Evolutionary conservation across 1,140 invertebrate species (phyloP), one percentile per base, ranked within the genome.

Genomic region (Ips nitidus): DNA sequence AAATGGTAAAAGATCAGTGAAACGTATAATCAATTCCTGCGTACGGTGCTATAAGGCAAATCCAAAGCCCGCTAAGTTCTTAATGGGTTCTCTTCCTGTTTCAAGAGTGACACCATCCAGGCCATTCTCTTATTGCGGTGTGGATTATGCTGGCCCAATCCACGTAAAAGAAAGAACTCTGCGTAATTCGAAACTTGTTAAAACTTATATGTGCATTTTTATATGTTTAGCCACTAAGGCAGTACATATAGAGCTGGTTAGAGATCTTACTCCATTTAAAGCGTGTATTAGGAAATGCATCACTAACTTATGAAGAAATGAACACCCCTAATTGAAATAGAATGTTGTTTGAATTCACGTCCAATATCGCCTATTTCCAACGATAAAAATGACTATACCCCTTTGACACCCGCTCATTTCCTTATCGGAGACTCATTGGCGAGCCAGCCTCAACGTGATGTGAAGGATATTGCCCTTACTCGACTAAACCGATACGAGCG

Each of bases 1-100:
- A 52, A 61, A 61, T 61, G 58, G 58, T 45, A 61, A 61, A 61
- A 41, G 41, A 5, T 4, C 41, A 41, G 39, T 41, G 41, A 61
- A 61, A 61, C 36, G 4, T 4, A 61, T 61, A 41, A 45, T 61
- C 4, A 39, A 61, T 7, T 4, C 4, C n/a, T 61, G 58, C 36
- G 39, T 64, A 38, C 3, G 3, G 36, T 61, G 58, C 58, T 57
- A 37, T 36, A 7, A 38, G 7, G 41, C 77, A 68, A 7, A 59
- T 59, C 6, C 3, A 38, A 37, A n/a, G n/a, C n/a, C n/a, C n/a
- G n/a, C n/a, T n/a, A n/a, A n/a, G n/a, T n/a, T n/a, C n/a, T n/a
- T n/a, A n/a, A 47, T 47, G 43, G 43, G 43, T 47, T 8, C 4
- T 4, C 43, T 47, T 4, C 43, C 43, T 47, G 8, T 41, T 41